A percentile compares a stretch with the other conserved stretches of the same genome.
phyloP scores from a whole-genome alignment of 2,797 vertebrate species.

The Rhadinocentrus ornatus region DNA sequence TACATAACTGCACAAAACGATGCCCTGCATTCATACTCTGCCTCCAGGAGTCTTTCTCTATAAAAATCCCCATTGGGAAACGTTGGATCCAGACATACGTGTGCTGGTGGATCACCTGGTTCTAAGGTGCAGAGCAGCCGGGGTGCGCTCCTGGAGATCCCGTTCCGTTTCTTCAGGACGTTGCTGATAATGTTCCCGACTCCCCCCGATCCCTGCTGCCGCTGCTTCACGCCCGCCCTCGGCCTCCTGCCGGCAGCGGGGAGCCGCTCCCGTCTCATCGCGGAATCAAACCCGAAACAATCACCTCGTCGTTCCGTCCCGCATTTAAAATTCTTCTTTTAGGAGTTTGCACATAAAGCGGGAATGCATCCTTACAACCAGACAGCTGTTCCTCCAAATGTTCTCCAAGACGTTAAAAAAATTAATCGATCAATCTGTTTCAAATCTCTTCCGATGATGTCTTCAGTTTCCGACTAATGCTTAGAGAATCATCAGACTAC shows the following conservation, averaged over 20 bases:
- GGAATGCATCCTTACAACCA: neutral
- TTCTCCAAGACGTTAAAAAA: neutral
- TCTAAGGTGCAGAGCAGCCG: slow-evolving; percentile 96
- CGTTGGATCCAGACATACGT: neutral
- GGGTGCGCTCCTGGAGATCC: slow-evolving; percentile 94
- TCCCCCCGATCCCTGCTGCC: slow-evolving; percentile 81
- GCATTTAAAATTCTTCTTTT: neutral
- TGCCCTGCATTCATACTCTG: neutral
- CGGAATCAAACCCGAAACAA: slow-evolving; percentile 15
- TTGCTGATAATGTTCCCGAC: slow-evolving; percentile 95
- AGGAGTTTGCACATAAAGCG: neutral
- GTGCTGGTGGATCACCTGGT: slow-evolving; percentile 86
- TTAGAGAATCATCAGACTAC: neutral
- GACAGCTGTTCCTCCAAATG: neutral
- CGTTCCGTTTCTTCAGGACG: slow-evolving; percentile 94
- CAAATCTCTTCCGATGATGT: slow-evolving; percentile 21
- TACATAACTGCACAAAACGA: neutral
- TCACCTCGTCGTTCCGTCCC: slow-evolving; percentile 48
- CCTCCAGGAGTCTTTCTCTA: neutral
- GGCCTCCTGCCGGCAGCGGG: slow-evolving; percentile 85
- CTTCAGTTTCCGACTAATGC: neutral
- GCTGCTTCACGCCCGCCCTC: slow-evolving; percentile 82
- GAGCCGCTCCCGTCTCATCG: slow-evolving; percentile 86
- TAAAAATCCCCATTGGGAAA: neutral
- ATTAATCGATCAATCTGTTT: slow-evolving; percentile 40